Conservation (phyloP, 2,888 invertebrate genomes). For the Cloeon dipterum region DNA sequence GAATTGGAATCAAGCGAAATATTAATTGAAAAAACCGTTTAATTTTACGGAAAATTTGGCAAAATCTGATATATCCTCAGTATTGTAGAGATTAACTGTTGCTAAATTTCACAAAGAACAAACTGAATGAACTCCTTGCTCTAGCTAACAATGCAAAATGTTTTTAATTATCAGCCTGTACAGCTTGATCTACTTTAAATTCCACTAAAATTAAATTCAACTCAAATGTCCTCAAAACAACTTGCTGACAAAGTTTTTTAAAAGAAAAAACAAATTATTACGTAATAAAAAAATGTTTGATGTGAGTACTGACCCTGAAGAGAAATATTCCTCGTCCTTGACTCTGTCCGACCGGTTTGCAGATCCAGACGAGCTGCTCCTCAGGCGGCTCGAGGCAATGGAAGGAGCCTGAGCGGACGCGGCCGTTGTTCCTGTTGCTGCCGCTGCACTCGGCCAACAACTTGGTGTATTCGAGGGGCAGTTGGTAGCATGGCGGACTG, state of each 20-base stretch:
- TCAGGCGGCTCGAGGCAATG: neutral
- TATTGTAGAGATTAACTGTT: too few relatives aligned
- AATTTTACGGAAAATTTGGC: too few relatives aligned
- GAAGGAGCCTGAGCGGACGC: neutral
- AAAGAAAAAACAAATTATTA: too few relatives aligned
- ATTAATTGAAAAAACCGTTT: too few relatives aligned
- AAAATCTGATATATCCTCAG: too few relatives aligned
- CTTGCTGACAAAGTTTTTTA: too few relatives aligned
- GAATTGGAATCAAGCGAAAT: too few relatives aligned
- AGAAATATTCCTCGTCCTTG: constrained; percentile 65
- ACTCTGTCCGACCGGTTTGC: constrained; percentile 68
- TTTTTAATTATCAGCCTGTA: too few relatives aligned
- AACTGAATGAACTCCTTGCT: too few relatives aligned
- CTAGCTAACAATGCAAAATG: too few relatives aligned
- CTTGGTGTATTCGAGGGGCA: constrained; percentile 66
- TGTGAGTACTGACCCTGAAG: constrained; percentile 45
- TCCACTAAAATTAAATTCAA: neutral
- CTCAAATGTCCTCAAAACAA: neutral
- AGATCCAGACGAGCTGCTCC: constrained; percentile 46
- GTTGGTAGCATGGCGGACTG: constrained; percentile 57
- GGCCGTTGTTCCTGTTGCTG: constrained; percentile 20
- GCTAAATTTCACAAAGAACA: too few relatives aligned
- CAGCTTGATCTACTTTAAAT: neutral
- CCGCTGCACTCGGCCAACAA: constrained; percentile 57
- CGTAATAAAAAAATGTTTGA: too few relatives aligned